A percentile compares a stretch with the other conserved stretches of the same genome.
phyloP scores from a whole-genome alignment of 2,797 vertebrate species.

The Salarias fasciatus region DNA sequence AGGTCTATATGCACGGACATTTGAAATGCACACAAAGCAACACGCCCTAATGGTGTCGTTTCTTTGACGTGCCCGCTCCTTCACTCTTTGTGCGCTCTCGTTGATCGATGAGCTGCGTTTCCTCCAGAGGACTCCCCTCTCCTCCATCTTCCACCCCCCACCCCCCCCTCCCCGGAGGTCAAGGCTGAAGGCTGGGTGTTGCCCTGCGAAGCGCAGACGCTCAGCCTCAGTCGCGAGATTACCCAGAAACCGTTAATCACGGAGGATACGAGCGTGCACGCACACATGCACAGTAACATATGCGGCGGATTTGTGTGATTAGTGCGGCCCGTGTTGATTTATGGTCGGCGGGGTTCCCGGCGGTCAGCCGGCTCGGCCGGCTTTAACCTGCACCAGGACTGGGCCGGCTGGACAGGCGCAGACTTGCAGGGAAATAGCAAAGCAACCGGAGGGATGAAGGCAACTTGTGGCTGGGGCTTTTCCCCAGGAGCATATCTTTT shows the following conservation, averaged over 20 bases:
- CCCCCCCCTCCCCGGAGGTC: constrained; percentile 30
- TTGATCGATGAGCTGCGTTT: constrained; percentile 63
- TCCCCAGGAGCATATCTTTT: constrained; percentile 40
- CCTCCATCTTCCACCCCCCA: constrained; percentile 16
- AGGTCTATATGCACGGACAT: too few relatives aligned
- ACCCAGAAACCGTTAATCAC: constrained; percentile 60
- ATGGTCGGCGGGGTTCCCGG: constrained; percentile 37
- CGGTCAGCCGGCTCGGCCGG: constrained; percentile 49
- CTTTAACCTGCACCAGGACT: constrained; percentile 51
- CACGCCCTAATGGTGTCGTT: too few relatives aligned
- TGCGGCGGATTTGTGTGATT: constrained; percentile 50
- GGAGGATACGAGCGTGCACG: constrained; percentile 36
- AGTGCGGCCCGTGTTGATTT: constrained; percentile 51
- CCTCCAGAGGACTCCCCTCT: constrained; percentile 42
- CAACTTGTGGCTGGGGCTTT: constrained; percentile 34
- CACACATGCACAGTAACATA: constrained; percentile 19
- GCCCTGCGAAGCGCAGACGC: constrained; percentile 32
- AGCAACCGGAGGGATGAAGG: constrained; percentile 17
- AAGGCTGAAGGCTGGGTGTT: constrained; percentile 51
- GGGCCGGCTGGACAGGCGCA: constrained; percentile 51
- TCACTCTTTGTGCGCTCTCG: constrained; percentile 2
- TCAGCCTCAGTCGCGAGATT: constrained; percentile 54
- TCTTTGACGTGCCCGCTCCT: background rate
- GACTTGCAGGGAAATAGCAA: constrained; percentile 31
- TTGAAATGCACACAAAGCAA: too few relatives aligned